Evolutionary conservation across 1,140 invertebrate species (phyloP), one percentile per base, ranked within the genome.

Genomic region (Brachionus plicatilis): DNA sequence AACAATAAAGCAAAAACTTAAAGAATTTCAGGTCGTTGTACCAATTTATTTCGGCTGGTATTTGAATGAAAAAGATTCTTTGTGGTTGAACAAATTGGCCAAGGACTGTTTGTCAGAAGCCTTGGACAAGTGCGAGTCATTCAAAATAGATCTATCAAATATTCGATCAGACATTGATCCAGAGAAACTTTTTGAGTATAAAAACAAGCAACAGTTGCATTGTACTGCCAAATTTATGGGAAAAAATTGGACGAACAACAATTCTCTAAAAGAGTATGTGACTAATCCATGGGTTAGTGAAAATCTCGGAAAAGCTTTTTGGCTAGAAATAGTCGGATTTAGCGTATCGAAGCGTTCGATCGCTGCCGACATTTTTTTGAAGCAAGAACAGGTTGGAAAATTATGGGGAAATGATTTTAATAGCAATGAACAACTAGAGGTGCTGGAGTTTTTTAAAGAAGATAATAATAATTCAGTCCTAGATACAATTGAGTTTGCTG

Each of bases 31-130:
- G 29, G 29, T 65, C 4, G 11, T 65, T 41, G 27, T 80, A 9
- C 76, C 76, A 33, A 12, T 60, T 41, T 80, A 60, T 56, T 80
- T 80, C 43, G 47, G 12, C 7, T 80, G 76, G 76, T 80, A 37
- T 37, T 20, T 80, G 33, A 80, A 80, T 41, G 84, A 85, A 24
- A 41, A 53, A n/a, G 80, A 86, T 17, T 86, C 87, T 24, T 33
- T 85, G 7, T 29, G 50, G 2, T 50, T 88, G 11, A 70, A 68
- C 65, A 37, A 56, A 45, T 7, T 37, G 80, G 2, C 50, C 79
- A 45, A 84, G 86, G 29, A 41, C 5, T 60, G 47, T n/a, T 80
- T 80, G 3, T 8, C 29, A 80, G 9, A 33, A 17, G 11, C 14
- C 2, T 24, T 80, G 9, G 11, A 80, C 17, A 29, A 53, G n/a